A percentile compares a stretch with the other conserved stretches of the same genome.
Conservation (phyloP, 2,888 invertebrate genomes). For the Oxytorus armatus region DNA sequence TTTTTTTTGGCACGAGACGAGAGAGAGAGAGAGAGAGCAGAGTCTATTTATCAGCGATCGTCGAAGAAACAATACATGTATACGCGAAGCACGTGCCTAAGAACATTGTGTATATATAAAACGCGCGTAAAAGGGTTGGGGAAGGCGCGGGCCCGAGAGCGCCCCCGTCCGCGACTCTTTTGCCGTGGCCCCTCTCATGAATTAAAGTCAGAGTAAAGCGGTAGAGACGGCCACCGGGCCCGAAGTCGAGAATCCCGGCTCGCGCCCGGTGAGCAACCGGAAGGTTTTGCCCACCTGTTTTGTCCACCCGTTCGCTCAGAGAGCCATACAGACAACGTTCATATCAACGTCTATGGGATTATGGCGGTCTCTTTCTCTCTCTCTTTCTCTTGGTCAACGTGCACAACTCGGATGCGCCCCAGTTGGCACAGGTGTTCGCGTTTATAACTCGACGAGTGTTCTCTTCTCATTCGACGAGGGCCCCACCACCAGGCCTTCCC, state of each 20-base stretch:
- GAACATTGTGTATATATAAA: background rate
- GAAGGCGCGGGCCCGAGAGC: conserved; percentile 50
- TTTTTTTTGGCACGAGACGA: conserved; percentile 40
- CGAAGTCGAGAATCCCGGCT: conserved; percentile 76
- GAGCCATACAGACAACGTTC: conserved; percentile 39
- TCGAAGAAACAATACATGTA: conserved; percentile 15
- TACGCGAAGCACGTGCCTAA: conserved; percentile 49
- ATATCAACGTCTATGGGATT: conserved; percentile 24
- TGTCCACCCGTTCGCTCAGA: conserved; percentile 80
- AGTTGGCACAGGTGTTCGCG: conserved; percentile 83
- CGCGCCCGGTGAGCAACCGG: conserved; percentile 45
- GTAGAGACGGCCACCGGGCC: conserved; percentile 67
- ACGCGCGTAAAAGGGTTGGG: conserved; percentile 43
- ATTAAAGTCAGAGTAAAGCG: conserved; percentile 60
- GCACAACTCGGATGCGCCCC: conserved; percentile 79
- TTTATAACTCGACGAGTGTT: conserved; percentile 74
- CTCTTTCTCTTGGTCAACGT: conserved; percentile 43
- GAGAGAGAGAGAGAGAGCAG: too few species aligned
- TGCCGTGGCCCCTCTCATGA: conserved; percentile 45
- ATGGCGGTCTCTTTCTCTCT: too few species aligned
- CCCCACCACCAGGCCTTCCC: conserved; percentile 30
- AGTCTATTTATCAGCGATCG: conserved; percentile 46
- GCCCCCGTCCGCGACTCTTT: conserved; percentile 53
- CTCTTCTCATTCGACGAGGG: conserved; percentile 37
- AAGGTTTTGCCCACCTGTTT: conserved; percentile 80